phyloP scores from a whole-genome alignment of 1,140 invertebrate genomes.

The Trachymyrmex septentrionalis region DNA sequence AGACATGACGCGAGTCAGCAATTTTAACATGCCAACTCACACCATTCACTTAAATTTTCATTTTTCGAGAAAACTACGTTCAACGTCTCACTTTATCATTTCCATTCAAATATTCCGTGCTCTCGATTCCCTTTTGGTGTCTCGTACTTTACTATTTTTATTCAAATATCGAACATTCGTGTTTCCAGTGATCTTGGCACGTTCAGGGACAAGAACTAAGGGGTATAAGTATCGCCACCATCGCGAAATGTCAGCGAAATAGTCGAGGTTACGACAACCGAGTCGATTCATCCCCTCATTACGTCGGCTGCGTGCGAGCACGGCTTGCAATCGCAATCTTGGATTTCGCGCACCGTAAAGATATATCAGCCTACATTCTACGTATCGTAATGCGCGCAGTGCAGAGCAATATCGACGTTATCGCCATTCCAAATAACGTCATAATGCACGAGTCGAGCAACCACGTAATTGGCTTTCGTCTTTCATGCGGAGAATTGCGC shows the following conservation, averaged over 20 bases:
- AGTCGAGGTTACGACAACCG: background rate
- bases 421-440: slow-evolving; percentile 32
- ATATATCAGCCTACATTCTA: slow-evolving; percentile 13
- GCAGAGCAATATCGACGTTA: slow-evolving; percentile 2
- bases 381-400: slow-evolving; percentile 12
- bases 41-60: slow-evolving; percentile 3
- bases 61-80: background rate
- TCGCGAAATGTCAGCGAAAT: slow-evolving; percentile 40
- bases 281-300: slow-evolving; percentile 47
- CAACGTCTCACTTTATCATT: background rate
- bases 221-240: background rate
- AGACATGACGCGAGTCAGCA: background rate
- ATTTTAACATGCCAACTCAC: background rate
- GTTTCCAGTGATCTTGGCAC: background rate
- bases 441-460: slow-evolving; percentile 34
- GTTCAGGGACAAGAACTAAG: slow-evolving; percentile 15
- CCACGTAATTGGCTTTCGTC: background rate
- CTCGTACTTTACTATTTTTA: background rate
- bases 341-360: slow-evolving; percentile 57
- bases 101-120: slow-evolving; percentile 21
- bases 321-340: slow-evolving; percentile 39
- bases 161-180: slow-evolving; percentile 36
- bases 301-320: slow-evolving; percentile 19
- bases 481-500: slow-evolving; percentile 27
- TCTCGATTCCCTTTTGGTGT: background rate